Evolutionary conservation across 2,113 vertebrate genomes (phyloP).

Genomic region (Ceratotherium simum): DNA sequence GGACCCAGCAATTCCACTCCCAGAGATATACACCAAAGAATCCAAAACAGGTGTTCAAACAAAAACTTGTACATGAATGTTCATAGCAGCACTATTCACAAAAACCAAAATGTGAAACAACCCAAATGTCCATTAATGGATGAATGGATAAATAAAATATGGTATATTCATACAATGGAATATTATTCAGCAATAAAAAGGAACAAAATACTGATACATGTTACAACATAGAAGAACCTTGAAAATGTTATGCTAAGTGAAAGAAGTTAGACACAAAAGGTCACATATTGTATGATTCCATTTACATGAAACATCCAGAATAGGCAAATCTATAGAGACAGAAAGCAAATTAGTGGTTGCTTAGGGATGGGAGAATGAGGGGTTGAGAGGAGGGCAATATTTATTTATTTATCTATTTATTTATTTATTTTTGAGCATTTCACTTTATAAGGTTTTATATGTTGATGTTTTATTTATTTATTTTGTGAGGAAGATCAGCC

Average conservation of each 20-base stretch:
- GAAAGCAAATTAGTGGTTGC: background rate
- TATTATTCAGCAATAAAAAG: background rate
- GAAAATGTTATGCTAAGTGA: constrained; percentile 1
- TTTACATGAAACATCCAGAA: background rate
- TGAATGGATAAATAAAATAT: background rate
- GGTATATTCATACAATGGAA: background rate
- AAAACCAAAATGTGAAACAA: background rate
- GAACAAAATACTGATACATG: background rate
- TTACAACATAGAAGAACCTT: background rate
- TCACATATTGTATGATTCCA: background rate
- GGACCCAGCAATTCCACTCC: background rate
- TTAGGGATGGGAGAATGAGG: background rate
- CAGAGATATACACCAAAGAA: background rate
- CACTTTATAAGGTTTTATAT: no score
- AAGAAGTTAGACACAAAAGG: background rate
- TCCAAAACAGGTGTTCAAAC: background rate
- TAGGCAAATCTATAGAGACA: background rate
- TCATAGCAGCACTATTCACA: background rate
- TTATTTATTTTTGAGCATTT: no score
- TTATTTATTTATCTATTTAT: background rate
- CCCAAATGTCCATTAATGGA: background rate
- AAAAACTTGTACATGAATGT: background rate
- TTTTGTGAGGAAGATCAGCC: no score
- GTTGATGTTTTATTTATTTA: no score
- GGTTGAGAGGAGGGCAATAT: background rate